Evolutionary conservation across 2,113 vertebrate genomes (phyloP).

Genomic region (Cyprinus carpio): DNA sequence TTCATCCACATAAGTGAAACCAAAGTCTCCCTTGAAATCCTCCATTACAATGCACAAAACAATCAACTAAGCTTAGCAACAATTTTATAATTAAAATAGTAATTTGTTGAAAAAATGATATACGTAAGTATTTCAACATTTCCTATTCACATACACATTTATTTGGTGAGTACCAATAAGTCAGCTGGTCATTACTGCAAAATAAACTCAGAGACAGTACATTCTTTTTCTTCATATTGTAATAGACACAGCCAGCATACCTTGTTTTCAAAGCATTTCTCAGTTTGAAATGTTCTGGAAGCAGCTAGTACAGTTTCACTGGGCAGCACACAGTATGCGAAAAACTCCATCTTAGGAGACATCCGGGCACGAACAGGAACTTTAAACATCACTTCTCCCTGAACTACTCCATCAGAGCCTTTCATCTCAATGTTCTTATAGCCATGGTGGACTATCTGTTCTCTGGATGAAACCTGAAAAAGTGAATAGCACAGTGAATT

Average conservation of each 20-base stretch:
- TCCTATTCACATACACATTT: not conserved
- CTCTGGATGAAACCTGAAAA: conserved; percentile 76
- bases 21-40: not conserved
- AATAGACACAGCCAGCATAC: conserved; percentile 64
- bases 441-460: conserved; percentile 72
- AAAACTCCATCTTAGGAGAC: conserved; percentile 66
- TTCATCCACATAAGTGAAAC: not conserved
- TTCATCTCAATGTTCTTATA: conserved; percentile 60
- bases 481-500: not conserved
- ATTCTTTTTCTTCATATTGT: not conserved
- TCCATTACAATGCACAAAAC: too few relatives aligned
- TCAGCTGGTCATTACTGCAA: not conserved
- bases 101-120: too few relatives aligned
- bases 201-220: not conserved
- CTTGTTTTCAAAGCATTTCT: conserved; percentile 84
- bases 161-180: not conserved
- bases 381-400: conserved; percentile 72
- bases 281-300: conserved; percentile 70
- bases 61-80: too few relatives aligned
- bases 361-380: conserved; percentile 71
- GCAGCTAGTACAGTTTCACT: conserved; percentile 77
- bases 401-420: conserved; percentile 60
- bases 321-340: conserved; percentile 79
- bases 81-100: too few relatives aligned
- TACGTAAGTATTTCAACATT: too few relatives aligned